Percentiles rank a stretch among this genome's conserved stretches.
Evolutionary conservation across 2,888 invertebrate genomes (phyloP).

Genomic region (Belgica antarctica): DNA sequence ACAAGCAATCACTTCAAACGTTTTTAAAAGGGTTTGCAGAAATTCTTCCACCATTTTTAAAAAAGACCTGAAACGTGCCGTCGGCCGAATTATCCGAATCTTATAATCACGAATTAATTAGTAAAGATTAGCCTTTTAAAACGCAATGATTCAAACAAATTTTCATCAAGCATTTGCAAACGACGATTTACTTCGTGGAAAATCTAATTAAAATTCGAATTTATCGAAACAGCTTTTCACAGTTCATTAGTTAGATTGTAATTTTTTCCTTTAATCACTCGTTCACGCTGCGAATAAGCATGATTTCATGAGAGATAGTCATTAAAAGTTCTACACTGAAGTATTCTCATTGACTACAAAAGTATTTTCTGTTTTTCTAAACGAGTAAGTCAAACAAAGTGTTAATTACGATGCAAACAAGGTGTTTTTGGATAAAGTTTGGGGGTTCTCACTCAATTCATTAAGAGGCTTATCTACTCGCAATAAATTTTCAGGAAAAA

Average conservation of each 20-base stretch:
- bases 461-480: not conserved
- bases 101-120: no score
- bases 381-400: not conserved
- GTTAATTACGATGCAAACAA: not conserved
- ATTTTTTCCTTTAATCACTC: not conserved
- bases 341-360: not conserved
- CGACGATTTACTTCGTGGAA: no score
- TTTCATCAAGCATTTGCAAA: no score
- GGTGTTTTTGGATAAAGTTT: no score
- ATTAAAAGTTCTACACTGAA: not conserved
- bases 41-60: no score
- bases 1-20: no score
- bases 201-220: conserved; percentile 9
- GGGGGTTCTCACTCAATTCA: no score
- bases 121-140: no score
- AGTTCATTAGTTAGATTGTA: not conserved
- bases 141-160: no score
- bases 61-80: no score
- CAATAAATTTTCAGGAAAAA: not conserved
- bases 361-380: not conserved
- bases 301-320: not conserved
- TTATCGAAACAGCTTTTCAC: not conserved
- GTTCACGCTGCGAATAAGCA: not conserved
- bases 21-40: no score
- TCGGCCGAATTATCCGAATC: no score